A percentile compares a stretch with the other conserved stretches of the same genome.
Evolutionary conservation across 2,888 invertebrate genomes (phyloP).

Genomic region (Sycophila texana): DNA sequence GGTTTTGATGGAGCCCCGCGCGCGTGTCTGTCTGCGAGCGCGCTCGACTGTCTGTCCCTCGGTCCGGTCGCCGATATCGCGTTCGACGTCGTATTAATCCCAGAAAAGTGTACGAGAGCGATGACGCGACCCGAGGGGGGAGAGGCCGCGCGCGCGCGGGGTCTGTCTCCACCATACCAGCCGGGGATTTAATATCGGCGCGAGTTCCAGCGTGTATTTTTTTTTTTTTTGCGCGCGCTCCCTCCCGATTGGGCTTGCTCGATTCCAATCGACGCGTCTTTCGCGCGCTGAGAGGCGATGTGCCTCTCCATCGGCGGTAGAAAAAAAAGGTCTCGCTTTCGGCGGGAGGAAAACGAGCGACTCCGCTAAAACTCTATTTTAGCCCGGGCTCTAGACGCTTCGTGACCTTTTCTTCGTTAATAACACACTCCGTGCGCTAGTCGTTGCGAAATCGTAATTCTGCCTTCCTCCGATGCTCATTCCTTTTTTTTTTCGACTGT

Average conservation of each 20-base stretch:
- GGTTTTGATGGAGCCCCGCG: conserved; percentile 68
- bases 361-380: background rate
- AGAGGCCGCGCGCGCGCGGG: conserved; percentile 18
- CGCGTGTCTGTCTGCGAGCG: conserved; percentile 46
- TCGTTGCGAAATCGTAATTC: conserved; percentile 30
- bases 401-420: conserved; percentile 34
- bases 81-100: conserved; percentile 71
- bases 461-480: background rate
- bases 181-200: conserved; percentile 48
- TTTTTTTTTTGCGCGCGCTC: background rate
- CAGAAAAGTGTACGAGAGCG: conserved; percentile 64
- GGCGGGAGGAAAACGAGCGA: too few relatives aligned
- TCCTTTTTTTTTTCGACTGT: background rate
- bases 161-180: conserved; percentile 24
- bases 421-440: background rate
- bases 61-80: conserved; percentile 58
- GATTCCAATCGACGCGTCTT: too few relatives aligned
- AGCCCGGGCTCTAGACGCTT: conserved; percentile 1
- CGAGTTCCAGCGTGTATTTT: background rate
- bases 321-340: too few relatives aligned
- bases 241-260: background rate
- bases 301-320: background rate
- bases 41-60: background rate
- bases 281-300: too few relatives aligned
- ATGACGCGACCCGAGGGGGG: conserved; percentile 40